Evolutionary conservation across 1,140 invertebrate genomes (phyloP).

Genomic region (Hydropsyche tenuis): DNA sequence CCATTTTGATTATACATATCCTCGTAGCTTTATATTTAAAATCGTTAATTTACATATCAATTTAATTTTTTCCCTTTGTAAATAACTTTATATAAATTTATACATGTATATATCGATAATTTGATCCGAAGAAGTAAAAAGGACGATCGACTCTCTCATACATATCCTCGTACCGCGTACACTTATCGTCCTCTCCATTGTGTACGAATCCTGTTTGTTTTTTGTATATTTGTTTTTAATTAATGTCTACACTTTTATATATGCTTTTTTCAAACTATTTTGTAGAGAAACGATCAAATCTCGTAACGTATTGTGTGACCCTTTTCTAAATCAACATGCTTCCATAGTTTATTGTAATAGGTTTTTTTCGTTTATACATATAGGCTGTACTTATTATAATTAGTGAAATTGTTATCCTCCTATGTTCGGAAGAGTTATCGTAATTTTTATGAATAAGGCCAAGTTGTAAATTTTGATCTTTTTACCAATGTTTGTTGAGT

Average conservation of each 20-base stretch:
- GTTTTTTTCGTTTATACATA: background rate
- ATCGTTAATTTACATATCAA: no score
- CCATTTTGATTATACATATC: no score
- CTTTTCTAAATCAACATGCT: constrained; percentile 16
- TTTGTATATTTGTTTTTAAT: background rate
- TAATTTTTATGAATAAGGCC: background rate
- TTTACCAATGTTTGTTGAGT: no score
- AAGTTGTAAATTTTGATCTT: no score
- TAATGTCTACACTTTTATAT: constrained; percentile 1
- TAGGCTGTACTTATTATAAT: background rate
- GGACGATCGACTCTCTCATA: no score
- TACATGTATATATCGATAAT: background rate
- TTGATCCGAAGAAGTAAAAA: no score
- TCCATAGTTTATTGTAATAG: background rate
- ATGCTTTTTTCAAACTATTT: background rate
- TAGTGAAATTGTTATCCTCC: constrained; percentile 23
- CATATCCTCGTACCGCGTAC: background rate
- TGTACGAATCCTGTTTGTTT: background rate
- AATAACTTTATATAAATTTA: background rate
- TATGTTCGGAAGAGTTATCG: constrained; percentile 9
- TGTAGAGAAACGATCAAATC: no score
- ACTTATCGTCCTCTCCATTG: background rate
- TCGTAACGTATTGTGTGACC: no score
- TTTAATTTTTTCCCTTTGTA: no score
- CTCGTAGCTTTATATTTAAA: no score